A percentile compares a stretch with the other conserved stretches of the same genome.
Evolutionary conservation across 2,113 vertebrate genomes (phyloP).

Genomic region (Polypterus senegalus): DNA sequence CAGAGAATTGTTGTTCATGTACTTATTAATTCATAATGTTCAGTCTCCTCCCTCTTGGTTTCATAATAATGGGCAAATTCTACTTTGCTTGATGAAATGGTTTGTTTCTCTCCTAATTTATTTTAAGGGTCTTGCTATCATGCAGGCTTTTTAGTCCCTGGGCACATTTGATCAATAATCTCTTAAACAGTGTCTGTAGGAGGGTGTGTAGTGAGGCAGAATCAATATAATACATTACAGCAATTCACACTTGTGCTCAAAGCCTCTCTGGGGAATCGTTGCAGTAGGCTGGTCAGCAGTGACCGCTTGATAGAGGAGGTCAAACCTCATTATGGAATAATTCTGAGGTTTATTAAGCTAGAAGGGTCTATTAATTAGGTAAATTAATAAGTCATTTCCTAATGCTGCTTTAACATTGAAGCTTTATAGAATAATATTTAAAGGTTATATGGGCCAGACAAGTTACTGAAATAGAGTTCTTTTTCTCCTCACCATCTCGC

Average conservation of each 20-base stretch:
- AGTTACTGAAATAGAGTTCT: too few species aligned
- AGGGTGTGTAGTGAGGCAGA: constrained; percentile 40
- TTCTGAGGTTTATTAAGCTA: constrained; percentile 1
- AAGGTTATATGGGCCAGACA: too few species aligned
- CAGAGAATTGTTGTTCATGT: too few species aligned
- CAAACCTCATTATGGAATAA: neutral
- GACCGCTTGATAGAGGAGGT: neutral
- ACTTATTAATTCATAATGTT: too few species aligned
- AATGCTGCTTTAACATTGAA: too few species aligned
- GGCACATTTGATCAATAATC: constrained; percentile 8
- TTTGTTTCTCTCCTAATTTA: too few species aligned
- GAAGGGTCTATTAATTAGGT: constrained; percentile 3
- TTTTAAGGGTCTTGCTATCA: neutral
- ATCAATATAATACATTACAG: constrained; percentile 34
- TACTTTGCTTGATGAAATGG: too few species aligned
- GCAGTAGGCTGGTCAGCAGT: neutral
- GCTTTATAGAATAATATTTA: too few species aligned
- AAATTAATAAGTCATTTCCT: too few species aligned
- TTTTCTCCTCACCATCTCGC: too few species aligned
- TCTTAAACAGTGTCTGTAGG: constrained; percentile 22
- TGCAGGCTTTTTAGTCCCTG: neutral
- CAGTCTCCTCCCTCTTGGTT: too few species aligned
- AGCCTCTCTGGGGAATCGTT: constrained; percentile 29
- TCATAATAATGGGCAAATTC: too few species aligned
- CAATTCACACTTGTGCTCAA: constrained; percentile 26